These are phyloP conservation scores for Periophthalmodon schlosseri DNA, from an alignment of 2,113 vertebrate genomes.

Conservation along the genomic window DNA sequence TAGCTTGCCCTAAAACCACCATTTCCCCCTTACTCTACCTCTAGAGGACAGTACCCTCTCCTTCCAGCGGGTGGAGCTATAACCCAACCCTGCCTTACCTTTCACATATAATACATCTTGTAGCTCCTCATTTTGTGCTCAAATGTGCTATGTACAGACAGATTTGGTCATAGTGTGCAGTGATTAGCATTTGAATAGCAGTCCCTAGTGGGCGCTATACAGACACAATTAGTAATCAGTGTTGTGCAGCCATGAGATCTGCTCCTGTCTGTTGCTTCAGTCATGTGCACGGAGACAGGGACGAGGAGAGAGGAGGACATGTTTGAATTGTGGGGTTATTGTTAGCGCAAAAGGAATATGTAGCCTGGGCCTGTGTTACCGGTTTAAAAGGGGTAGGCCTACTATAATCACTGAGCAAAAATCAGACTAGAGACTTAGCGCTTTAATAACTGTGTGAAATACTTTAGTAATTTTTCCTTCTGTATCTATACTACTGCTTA, in stretches of 20 bases:
- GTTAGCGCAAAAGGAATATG: no score
- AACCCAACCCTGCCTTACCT: neutral
- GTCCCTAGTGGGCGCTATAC: constrained; percentile 46
- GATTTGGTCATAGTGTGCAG: constrained; percentile 38
- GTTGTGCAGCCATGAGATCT: constrained; percentile 64
- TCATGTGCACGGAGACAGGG: no score
- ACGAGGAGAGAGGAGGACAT: neutral
- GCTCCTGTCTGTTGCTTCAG: constrained; percentile 31
- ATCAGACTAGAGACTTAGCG: no score
- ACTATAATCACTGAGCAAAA: no score
- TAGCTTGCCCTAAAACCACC: no score
- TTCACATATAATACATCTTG: constrained; percentile 34
- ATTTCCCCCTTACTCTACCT: neutral
- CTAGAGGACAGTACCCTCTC: neutral
- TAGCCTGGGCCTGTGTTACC: no score
- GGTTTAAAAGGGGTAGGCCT: no score
- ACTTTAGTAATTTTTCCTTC: no score
- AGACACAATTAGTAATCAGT: constrained; percentile 73
- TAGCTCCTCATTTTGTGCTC: constrained; percentile 39
- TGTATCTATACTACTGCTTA: no score
- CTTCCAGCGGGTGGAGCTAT: constrained; percentile 1
- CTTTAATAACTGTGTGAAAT: no score
- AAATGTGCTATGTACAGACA: constrained; percentile 35
- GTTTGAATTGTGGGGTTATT: constrained; percentile 23
- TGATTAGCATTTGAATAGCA: constrained; percentile 68